Base-by-base conservation (phyloP, 2,113 vertebrate species). In the Carassius auratus region DNA sequence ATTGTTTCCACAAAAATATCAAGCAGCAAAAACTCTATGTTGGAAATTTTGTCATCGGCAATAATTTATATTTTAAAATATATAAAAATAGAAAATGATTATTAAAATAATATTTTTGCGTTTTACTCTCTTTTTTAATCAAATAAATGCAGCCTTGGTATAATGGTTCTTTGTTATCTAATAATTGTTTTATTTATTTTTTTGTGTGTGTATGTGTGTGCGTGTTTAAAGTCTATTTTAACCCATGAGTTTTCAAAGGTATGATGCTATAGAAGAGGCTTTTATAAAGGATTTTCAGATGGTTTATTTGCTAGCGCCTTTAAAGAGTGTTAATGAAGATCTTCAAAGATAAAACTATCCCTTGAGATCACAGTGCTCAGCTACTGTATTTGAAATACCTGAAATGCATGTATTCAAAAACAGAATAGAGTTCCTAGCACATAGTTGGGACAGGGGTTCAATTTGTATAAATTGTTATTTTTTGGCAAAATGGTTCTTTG, bases 381-480 rank as follows among this genome's bases (percentile, higher is more conserved):
- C 23, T 48, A 59, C 84, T 15, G 59, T 50, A 84, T 71, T 77
- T 76, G 14, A 71, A 87, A 82, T 61, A 84, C 8, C 48, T 73
- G 71, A 80, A 85, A 48, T 30, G 10, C 77, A 36, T 12, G 30
- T 50, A 9, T 36, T 68, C 48, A 48, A 45, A 45, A 78, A 76
- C 57, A 45, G 21, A 55, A 48, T 33, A 76, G 73, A 42, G 38
- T 48, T 74, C 5, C 38, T 9, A 13, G 38, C 26, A 57, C 73
- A 45, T 13, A 36, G 66, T 8, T 55, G 66, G 77, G 23, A 64
- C n/a, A n/a, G 48, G 10, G 50, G 13, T 81, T 38, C n/a, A 30
- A 61, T 82, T 71, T 77, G 15, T 64, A 77, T 82, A 81, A 76
- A 73, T 85, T 14, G 69, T 66, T 61, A 42, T 74, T 19, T 36